phyloP scores from a whole-genome alignment of 1,140 invertebrate genomes.

The Drosophila jambulina region DNA sequence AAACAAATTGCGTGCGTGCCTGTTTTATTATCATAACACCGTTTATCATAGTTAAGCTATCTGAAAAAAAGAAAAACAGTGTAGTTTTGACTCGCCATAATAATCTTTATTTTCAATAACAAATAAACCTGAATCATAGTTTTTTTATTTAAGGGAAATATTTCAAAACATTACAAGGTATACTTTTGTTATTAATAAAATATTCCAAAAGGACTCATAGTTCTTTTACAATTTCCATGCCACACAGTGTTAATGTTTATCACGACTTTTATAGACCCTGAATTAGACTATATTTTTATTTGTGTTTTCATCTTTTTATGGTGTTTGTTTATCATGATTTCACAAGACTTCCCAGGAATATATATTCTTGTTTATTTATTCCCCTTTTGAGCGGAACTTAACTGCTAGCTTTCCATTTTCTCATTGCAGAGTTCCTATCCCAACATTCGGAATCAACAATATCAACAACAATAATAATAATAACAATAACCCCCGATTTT shows the following conservation, averaged over 20 bases:
- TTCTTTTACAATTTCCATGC: not conserved
- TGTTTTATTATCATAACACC: not conserved
- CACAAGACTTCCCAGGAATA: not conserved
- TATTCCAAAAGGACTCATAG: not conserved
- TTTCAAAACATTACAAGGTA: not conserved
- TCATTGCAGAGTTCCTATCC: conserved; percentile 31
- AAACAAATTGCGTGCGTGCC: conserved; percentile 9
- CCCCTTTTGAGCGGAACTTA: not conserved
- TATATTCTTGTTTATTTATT: not conserved
- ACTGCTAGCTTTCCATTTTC: not conserved
- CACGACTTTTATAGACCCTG: not conserved
- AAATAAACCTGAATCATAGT: not conserved
- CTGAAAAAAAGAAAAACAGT: no score
- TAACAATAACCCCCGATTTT: conserved; percentile 14
- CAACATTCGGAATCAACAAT: conserved; percentile 13
- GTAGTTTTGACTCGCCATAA: no score
- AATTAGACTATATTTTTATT: conserved; percentile 7
- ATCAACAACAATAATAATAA: conserved; percentile 10
- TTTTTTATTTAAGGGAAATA: not conserved
- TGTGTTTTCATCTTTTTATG: not conserved
- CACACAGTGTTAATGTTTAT: not conserved
- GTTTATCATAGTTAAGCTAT: not conserved
- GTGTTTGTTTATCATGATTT: conserved; percentile 4
- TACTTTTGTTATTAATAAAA: not conserved
- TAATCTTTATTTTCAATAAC: no score